phyloP scores from a whole-genome alignment of 1,140 invertebrate species.

The Hetaerina americana region DNA sequence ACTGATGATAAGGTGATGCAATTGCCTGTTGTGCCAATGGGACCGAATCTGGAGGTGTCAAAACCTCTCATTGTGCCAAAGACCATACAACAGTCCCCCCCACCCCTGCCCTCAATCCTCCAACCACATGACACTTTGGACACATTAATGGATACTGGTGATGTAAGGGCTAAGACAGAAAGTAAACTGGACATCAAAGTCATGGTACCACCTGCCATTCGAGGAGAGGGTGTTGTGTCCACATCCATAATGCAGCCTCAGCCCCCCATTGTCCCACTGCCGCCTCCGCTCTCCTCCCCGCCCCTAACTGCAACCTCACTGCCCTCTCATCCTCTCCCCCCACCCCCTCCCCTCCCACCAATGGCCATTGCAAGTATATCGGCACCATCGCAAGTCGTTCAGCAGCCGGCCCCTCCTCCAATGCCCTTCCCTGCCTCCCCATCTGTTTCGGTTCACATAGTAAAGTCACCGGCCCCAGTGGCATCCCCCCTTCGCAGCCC shows the following conservation, averaged over 20 bases:
- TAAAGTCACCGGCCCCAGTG: conserved; percentile 59
- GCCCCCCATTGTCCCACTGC: conserved; percentile 19
- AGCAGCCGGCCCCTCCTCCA: conserved; percentile 12
- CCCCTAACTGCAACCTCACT: conserved; percentile 32
- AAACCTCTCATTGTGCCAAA: background rate
- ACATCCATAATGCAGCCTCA: conserved; percentile 24
- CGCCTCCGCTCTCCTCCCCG: conserved; percentile 9
- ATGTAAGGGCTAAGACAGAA: background rate
- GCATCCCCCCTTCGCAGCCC: conserved; percentile 33
- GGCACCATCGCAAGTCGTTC: conserved; percentile 5
- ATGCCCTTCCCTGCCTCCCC: conserved; percentile 41
- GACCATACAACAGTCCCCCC: background rate
- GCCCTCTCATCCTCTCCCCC: conserved; percentile 28
- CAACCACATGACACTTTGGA: background rate
- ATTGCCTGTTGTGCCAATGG: background rate
- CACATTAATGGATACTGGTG: background rate
- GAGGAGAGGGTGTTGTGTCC: background rate
- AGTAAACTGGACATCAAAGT: background rate
- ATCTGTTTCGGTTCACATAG: conserved; percentile 59
- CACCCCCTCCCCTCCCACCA: conserved; percentile 21
- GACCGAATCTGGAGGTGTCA: background rate
- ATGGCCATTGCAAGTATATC: conserved; percentile 11
- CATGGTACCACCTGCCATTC: background rate
- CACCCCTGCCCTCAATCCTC: background rate
- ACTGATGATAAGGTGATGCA: background rate